Base-by-base conservation (phyloP, 2,888 invertebrate genomes). In the Lasioglossum lativentre region DNA sequence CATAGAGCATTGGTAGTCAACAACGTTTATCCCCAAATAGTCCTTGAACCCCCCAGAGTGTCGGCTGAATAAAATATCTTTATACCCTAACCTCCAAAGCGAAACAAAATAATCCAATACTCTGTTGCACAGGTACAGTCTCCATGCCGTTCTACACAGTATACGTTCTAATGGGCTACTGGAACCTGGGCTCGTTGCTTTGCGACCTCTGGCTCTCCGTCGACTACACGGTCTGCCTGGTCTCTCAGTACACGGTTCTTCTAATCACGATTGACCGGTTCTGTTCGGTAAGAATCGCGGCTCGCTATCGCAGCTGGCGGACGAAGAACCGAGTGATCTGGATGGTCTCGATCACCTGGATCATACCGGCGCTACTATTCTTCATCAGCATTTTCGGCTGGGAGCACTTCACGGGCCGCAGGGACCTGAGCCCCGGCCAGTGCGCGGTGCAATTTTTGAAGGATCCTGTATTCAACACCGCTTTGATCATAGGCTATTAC, bases 71-170 rank as follows among this genome's bases (percentile, higher is more conserved):
- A n/a, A n/a, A n/a, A n/a, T 45, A 12, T 45, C 45, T 45, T 2
- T 23, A n/a, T 63, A 63, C 6, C 5, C 63, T 16, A 56, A 27
- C 1, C 34, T 27, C 23, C 0, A 19, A 72, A 0, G 8, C 38
- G 6, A 23, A 42, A n/a, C 59, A 27, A 2, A 73, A 42, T 23
- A 8, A 82, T 80, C n/a, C 40, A 14, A 74, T 66, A 30, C 30
- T 27, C 42, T 90, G 81, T 90, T 87, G 72, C 79, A 80, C 96
- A 98, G 98, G 99, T 93, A 98, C 99, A 75, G 97, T 99, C 85
- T 99, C 99, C 45, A 98, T 99, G 98, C 99, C 99, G 79, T 99
- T 99, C 96, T 99, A 99, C 96, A 99, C 99, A 42, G 98, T 99
- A 89, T 99, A 99, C 96, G 98, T 99, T 79, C 96, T 99, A 90